Base-by-base conservation (phyloP, 2,797 vertebrate species). In the Mallotus villosus region DNA sequence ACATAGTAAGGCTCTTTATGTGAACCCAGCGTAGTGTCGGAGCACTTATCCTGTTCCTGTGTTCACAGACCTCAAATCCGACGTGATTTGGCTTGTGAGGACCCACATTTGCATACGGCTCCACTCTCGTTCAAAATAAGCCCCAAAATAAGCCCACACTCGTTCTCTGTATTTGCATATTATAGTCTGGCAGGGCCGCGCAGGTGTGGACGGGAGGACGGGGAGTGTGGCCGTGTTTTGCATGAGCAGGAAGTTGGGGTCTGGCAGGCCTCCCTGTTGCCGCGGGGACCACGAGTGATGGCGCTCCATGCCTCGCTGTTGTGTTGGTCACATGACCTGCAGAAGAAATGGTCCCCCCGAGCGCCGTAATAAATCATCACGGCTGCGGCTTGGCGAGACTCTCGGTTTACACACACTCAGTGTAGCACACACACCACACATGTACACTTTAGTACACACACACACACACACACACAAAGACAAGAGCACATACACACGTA, bases 291-390 rank as follows among this genome's bases (percentile, higher is more conserved):
- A 61, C 70, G 59, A 84, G 71, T 79, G 66, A 71, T 68, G 41
- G 68, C 55, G 75, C 49, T 77, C 74, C 75, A 64, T 58, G 82
- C 81, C 82, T 70, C 73, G 67, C 79, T 83, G 84, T 82, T 82
- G 75, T 79, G 80, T 80, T 81, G 68, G 80, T 84, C 79, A 65
- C 79, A 80, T 90, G 87, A 85, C 87, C 84, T 85, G 82, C 73
- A 85, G 74, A 87, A 81, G 82, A 78, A 82, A 80, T 78, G 78
- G 86, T 85, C 81, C 86, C 89, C 87, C 77, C 78, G 71, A 90
- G 90, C 82, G 1, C 70, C 76, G 49, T 87, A 87, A 92, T 89
- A 90, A 90, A 91, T 92, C 90, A 91, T 71, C 14, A 2, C 61
- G 66, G 84, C 77, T 65, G 1, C 62, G 76, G 77, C 72, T 34